These are phyloP conservation scores for Lordiphosa clarofinis DNA, from an alignment of 1,140 invertebrate species.

Conservation along the genomic window DNA sequence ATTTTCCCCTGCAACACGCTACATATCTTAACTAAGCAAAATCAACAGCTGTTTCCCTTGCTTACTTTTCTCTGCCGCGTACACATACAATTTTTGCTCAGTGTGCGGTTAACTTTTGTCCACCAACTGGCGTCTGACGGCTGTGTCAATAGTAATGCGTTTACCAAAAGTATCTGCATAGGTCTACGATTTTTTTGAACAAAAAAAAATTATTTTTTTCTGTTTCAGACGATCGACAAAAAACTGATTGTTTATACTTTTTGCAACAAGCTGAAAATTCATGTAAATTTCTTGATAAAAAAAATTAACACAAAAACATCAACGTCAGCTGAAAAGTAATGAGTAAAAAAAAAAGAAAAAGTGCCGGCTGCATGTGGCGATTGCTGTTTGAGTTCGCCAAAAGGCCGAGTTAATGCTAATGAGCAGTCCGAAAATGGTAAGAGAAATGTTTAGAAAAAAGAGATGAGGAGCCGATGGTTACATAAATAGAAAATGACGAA, in stretches of 20 bases:
- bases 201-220: slow-evolving; percentile 10
- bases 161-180: slow-evolving; percentile 45
- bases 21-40: too few species aligned
- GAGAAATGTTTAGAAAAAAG: slow-evolving; percentile 6
- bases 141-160: slow-evolving; percentile 49
- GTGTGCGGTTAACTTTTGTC: slow-evolving; percentile 27
- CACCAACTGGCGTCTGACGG: slow-evolving; percentile 61
- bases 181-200: slow-evolving; percentile 6
- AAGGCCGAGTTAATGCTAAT: slow-evolving; percentile 25
- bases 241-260: slow-evolving; percentile 55
- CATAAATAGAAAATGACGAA: not conserved
- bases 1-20: too few species aligned
- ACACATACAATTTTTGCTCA: not conserved
- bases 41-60: too few species aligned
- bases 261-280: slow-evolving; percentile 74
- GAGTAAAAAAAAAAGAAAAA: slow-evolving; percentile 17
- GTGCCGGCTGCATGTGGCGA: slow-evolving; percentile 21
- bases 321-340: slow-evolving; percentile 35
- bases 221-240: slow-evolving; percentile 27
- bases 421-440: slow-evolving; percentile 18
- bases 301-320: slow-evolving; percentile 45
- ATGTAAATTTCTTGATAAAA: slow-evolving; percentile 70
- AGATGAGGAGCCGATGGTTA: slow-evolving; percentile 10
- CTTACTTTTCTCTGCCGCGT: not conserved
- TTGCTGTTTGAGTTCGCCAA: slow-evolving; percentile 11